Evolutionary conservation across 2,888 invertebrate genomes (phyloP).

Genomic region (Leptopterna dolabrata): DNA sequence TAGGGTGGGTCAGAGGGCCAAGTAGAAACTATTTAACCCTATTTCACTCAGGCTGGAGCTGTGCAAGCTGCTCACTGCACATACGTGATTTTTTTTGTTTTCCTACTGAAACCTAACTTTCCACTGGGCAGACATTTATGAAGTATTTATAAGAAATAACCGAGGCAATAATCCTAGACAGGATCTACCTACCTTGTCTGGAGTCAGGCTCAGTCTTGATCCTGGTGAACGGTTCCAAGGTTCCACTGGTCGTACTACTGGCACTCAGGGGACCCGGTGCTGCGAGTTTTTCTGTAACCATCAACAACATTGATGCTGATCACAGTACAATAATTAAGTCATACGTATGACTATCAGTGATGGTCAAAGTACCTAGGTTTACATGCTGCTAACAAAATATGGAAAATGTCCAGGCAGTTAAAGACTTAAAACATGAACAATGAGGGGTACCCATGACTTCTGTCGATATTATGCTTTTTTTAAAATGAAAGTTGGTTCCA

Average conservation of each 20-base stretch:
- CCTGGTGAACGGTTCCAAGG: conserved; percentile 69
- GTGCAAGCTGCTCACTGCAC: too few relatives aligned
- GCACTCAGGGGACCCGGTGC: conserved; percentile 67
- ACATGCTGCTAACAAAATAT: not conserved
- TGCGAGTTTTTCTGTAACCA: conserved; percentile 68
- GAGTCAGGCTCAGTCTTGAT: conserved; percentile 66
- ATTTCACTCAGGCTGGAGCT: too few relatives aligned
- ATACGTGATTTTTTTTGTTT: not conserved
- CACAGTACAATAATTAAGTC: not conserved
- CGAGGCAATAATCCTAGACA: not conserved
- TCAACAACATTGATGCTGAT: not conserved
- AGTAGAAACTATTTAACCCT: too few relatives aligned
- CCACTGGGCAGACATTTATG: not conserved
- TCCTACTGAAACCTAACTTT: not conserved
- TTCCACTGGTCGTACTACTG: conserved; percentile 65
- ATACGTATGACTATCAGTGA: too few relatives aligned
- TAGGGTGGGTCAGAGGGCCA: too few relatives aligned
- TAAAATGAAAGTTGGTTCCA: too few relatives aligned
- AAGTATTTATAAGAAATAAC: not conserved
- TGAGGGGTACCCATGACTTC: too few relatives aligned
- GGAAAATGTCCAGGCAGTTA: not conserved
- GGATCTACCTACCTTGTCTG: conserved; percentile 65
- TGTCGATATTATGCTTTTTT: too few relatives aligned
- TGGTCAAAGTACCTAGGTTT: too few relatives aligned
- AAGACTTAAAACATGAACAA: too few relatives aligned